A percentile compares a stretch with the other conserved stretches of the same genome.
Evolutionary conservation across 2,113 vertebrate genomes (phyloP).

Genomic region (Daphoenositta chrysoptera): DNA sequence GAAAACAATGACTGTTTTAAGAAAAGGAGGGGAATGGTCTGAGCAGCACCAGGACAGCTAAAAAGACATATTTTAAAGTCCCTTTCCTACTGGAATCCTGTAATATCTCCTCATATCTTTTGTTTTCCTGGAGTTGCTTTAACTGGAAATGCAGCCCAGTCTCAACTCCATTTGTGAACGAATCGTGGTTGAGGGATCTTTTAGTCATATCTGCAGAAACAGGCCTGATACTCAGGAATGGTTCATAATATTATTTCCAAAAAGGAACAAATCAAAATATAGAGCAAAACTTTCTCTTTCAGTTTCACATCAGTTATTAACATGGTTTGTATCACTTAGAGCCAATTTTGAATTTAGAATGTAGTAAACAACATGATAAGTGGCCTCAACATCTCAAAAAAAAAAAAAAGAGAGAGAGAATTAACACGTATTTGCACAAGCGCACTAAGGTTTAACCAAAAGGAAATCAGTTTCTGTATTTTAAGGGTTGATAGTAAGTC

Average conservation of each 20-base stretch:
- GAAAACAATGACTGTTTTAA: background rate
- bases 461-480: background rate
- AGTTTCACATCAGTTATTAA: background rate
- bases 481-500: background rate
- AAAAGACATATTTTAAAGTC: background rate
- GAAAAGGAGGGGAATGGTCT: background rate
- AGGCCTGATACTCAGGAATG: background rate
- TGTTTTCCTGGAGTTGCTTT: background rate
- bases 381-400: background rate
- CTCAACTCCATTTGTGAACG: background rate
- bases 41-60: background rate
- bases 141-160: background rate
- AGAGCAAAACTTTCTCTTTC: background rate
- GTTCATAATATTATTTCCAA: background rate
- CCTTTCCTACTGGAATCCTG: background rate
- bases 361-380: background rate
- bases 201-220: background rate
- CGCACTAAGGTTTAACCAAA: background rate
- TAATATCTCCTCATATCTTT: background rate
- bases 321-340: background rate
- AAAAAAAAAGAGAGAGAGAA: background rate
- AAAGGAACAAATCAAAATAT: background rate
- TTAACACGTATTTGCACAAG: background rate
- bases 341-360: background rate
- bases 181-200: background rate